Evolutionary conservation across 2,797 vertebrate genomes (phyloP), one percentile per base, ranked within the genome.

Genomic region (Lerista edwardsae): DNA sequence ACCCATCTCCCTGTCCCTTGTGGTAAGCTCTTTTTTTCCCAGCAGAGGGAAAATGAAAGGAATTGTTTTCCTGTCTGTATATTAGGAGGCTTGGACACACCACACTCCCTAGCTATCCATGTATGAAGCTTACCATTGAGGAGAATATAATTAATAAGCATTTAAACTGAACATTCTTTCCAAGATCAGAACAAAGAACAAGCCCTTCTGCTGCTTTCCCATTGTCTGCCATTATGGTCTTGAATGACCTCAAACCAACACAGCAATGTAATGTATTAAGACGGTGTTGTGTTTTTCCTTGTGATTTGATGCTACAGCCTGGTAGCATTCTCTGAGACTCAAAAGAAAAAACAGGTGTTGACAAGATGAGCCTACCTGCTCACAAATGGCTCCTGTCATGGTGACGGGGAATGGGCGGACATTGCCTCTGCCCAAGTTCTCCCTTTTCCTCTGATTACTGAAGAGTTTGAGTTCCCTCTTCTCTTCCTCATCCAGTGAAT

Each of bases 381-480:
- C 98, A 3, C 99, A 99, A 91, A 99, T 98, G 0, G 97, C 98
- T 65, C 98, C 98, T 0, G 97, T 99, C 98, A 99, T 99, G 1
- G 99, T 99, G 85, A 99, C 97, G 0, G 98, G 99, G 91, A 99
- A 99, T 0, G 98, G 98, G 0, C 98, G 96, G 79, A 99, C 98
- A 0, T 97, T 99, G 84, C 98, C 98, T 5, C 98, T 96, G 74
- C 99, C 99, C 93, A 99, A 91, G 89, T 99, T 99, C 93, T 99
- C 99, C 4, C 98, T 96, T 86, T 99, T 99, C 84, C 99, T 97
- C 90, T 99, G 99, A 94, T 97, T 98, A 91, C 98, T 99, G 96
- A 99, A 99, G 80, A 99, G 97, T 93, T 99, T 99, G 80, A 99
- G 97, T 92, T 99, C 99, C 83, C 98, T 95, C 94, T 99, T 99